Percentiles rank a stretch among this genome's conserved stretches.
Conservation (phyloP, 1,140 invertebrate genomes). For the Anoplolepis gracilipes region DNA sequence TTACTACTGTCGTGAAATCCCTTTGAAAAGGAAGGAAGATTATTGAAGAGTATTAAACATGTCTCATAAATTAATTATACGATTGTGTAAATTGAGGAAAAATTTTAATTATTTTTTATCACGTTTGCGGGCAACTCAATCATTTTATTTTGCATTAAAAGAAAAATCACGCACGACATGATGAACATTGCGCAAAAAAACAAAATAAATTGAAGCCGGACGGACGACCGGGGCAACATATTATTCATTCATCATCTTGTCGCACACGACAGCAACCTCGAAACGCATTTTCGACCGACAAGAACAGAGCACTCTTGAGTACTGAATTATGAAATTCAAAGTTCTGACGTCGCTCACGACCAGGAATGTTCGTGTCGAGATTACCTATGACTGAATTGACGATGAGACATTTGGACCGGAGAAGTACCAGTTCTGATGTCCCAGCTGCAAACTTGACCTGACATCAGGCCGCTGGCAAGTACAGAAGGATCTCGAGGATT, state of each 20-base stretch:
- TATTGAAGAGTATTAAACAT: background rate
- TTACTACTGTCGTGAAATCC: slow-evolving; percentile 90
- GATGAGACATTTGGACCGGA: slow-evolving; percentile 86
- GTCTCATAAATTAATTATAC: background rate
- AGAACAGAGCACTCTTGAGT: background rate
- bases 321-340: slow-evolving; percentile 34
- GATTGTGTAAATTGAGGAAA: too few species aligned
- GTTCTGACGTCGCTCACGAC: slow-evolving; percentile 1
- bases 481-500: slow-evolving; percentile 95
- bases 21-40: slow-evolving; percentile 67
- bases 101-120: too few species aligned
- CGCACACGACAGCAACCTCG: background rate
- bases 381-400: slow-evolving; percentile 79
- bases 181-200: slow-evolving; percentile 16
- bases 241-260: slow-evolving; percentile 44
- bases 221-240: background rate
- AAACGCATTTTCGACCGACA: background rate
- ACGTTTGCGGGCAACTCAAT: too few species aligned
- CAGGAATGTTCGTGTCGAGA: slow-evolving; percentile 19
- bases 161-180: slow-evolving; percentile 5
- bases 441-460: slow-evolving; percentile 95
- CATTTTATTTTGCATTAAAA: background rate
- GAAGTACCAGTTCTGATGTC: slow-evolving; percentile 90
- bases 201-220: background rate
- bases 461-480: slow-evolving; percentile 94